phyloP scores from a whole-genome alignment of 2,888 invertebrate genomes.

The Sphecodes monilicornis region DNA sequence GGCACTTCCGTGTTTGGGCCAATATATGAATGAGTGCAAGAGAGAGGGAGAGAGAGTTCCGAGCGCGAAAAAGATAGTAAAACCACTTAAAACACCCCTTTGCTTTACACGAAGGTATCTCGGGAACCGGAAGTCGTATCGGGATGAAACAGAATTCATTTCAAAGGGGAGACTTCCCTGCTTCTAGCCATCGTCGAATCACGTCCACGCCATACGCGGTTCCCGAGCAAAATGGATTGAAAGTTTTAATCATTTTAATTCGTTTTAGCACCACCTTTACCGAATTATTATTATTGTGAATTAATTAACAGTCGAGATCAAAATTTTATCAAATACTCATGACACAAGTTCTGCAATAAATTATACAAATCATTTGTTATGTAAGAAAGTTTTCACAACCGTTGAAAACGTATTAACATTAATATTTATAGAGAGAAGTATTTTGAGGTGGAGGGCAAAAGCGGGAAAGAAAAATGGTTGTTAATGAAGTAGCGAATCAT shows the following conservation, averaged over 20 bases:
- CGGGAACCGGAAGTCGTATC: constrained; percentile 7
- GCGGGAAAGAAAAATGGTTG: neutral
- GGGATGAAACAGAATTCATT: constrained; percentile 3
- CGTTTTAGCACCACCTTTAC: neutral
- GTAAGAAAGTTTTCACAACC: too few species aligned
- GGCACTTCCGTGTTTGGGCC: neutral
- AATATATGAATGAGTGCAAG: neutral
- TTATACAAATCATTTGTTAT: too few species aligned
- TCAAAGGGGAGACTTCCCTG: constrained; percentile 8
- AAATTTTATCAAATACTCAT: neutral
- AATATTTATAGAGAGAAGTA: neutral
- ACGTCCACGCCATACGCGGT: neutral
- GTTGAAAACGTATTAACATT: too few species aligned
- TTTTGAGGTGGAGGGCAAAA: neutral
- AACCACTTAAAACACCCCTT: constrained; percentile 10
- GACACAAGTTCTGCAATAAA: too few species aligned
- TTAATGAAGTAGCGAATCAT: neutral
- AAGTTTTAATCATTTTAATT: neutral
- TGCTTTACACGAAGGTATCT: neutral
- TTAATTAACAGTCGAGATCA: neutral
- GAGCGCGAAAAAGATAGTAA: neutral
- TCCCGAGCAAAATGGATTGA: neutral
- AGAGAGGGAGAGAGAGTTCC: neutral
- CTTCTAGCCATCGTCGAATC: neutral
- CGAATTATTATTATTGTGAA: neutral